phyloP scores from a whole-genome alignment of 2,797 vertebrate genomes.

The Pristis pectinata region DNA sequence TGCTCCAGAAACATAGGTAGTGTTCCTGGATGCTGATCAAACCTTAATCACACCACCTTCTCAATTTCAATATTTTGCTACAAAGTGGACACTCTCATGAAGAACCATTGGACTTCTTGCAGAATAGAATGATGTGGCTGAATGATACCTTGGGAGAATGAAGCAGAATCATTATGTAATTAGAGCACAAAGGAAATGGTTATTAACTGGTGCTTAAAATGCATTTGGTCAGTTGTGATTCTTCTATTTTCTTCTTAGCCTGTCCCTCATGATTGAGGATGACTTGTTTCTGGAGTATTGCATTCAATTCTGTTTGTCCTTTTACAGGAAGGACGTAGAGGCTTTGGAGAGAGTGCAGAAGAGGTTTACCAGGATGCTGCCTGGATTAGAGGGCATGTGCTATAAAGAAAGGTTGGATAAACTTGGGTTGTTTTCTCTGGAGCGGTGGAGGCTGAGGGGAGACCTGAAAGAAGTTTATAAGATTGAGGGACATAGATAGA shows the following conservation, averaged over 20 bases:
- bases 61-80: neutral
- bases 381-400: no score
- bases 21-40: neutral
- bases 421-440: no score
- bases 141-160: neutral
- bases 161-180: neutral
- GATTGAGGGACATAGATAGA: no score
- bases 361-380: no score
- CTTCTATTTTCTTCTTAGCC: neutral
- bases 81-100: neutral
- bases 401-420: no score
- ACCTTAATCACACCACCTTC: neutral
- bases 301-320: no score
- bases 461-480: no score
- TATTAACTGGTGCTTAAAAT: neutral
- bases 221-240: neutral
- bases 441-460: no score
- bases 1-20: neutral
- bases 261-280: no score
- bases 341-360: no score
- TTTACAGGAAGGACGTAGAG: no score
- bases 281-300: no score
- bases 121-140: neutral
- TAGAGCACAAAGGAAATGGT: neutral
- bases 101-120: neutral